These are phyloP conservation scores for Etheostoma perlongum DNA, from an alignment of 2,797 vertebrate genomes.

Conservation along the genomic window DNA sequence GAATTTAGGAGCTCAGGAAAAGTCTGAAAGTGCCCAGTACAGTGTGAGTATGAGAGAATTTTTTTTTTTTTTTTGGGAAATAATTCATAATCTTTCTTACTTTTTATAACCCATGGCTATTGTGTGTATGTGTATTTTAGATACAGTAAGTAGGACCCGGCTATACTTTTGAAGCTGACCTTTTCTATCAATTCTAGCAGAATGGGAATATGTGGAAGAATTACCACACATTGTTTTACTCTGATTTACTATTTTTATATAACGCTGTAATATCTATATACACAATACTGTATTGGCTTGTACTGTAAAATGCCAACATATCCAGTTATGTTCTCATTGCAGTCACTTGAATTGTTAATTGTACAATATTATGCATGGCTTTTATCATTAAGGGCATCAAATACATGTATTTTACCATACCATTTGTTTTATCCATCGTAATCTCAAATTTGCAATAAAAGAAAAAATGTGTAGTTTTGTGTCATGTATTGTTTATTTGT, in stretches of 20 bases:
- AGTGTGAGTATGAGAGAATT: slow-evolving; percentile 74
- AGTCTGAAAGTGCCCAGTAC: slow-evolving; percentile 79
- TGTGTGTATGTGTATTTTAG: slow-evolving; percentile 75
- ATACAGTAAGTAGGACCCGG: slow-evolving; percentile 67
- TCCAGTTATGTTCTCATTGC: slow-evolving; percentile 66
- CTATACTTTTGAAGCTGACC: slow-evolving; percentile 78
- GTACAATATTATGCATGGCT: slow-evolving; percentile 79
- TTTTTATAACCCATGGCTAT: slow-evolving; percentile 74
- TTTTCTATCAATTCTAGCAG: slow-evolving; percentile 81
- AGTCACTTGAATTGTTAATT: slow-evolving; percentile 56
- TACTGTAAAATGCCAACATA: slow-evolving; percentile 73
- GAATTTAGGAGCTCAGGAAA: slow-evolving; percentile 86
- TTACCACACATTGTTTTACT: slow-evolving; percentile 62
- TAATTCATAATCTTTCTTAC: slow-evolving; percentile 62
- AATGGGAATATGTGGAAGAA: slow-evolving; percentile 64
- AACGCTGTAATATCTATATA: slow-evolving; percentile 64
- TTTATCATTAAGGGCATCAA: slow-evolving; percentile 66
- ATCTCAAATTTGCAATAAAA: slow-evolving; percentile 81
- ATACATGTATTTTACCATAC: slow-evolving; percentile 69
- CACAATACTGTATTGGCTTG: slow-evolving; percentile 69
- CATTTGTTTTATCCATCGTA: slow-evolving; percentile 74
- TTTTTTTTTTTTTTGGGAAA: slow-evolving; percentile 41
- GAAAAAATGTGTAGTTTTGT: slow-evolving; percentile 33
- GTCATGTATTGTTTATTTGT: slow-evolving; percentile 47
- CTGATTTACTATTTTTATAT: slow-evolving; percentile 80